phyloP scores from a whole-genome alignment of 2,797 vertebrate genomes.

The Bufotes viridis region DNA sequence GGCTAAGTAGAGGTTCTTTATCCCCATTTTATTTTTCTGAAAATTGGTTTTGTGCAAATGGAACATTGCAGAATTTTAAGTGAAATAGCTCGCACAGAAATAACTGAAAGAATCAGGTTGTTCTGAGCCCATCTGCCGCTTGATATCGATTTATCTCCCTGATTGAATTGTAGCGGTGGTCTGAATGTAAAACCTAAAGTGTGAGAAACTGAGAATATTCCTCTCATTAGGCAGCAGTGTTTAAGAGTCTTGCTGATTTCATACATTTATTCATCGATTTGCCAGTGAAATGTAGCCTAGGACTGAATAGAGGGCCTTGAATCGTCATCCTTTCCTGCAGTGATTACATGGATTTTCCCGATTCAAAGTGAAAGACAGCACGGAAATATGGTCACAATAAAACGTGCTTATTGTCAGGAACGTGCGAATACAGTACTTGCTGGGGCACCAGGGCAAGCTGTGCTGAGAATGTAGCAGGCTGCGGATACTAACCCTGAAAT shows the following conservation, averaged over 20 bases:
- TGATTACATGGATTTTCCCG: conserved; percentile 4
- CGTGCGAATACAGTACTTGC: background rate
- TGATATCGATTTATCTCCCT: conserved; percentile 31
- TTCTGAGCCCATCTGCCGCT: conserved; percentile 30
- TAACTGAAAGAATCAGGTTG: background rate
- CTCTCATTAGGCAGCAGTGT: conserved; percentile 25
- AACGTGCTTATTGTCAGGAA: background rate
- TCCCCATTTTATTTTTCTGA: background rate
- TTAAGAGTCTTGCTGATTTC: conserved; percentile 43
- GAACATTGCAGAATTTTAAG: conserved; percentile 49
- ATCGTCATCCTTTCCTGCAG: conserved; percentile 7
- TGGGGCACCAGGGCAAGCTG: background rate
- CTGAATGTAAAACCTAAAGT: conserved; percentile 31
- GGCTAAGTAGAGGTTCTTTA: conserved; percentile 20
- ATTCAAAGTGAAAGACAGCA: background rate
- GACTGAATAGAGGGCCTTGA: background rate
- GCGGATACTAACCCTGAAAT: background rate
- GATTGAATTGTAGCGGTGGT: conserved; percentile 50
- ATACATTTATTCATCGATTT: conserved; percentile 48
- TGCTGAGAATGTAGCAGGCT: background rate
- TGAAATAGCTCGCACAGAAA: conserved; percentile 40
- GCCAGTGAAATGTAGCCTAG: background rate
- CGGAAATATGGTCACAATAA: background rate
- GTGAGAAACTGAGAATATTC: conserved; percentile 44
- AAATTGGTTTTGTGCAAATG: conserved; percentile 44